A percentile compares a stretch with the other conserved stretches of the same genome.
These are phyloP conservation scores for Pelmatolapia mariae DNA, from an alignment of 2,113 vertebrate species.

Conservation along the genomic window DNA sequence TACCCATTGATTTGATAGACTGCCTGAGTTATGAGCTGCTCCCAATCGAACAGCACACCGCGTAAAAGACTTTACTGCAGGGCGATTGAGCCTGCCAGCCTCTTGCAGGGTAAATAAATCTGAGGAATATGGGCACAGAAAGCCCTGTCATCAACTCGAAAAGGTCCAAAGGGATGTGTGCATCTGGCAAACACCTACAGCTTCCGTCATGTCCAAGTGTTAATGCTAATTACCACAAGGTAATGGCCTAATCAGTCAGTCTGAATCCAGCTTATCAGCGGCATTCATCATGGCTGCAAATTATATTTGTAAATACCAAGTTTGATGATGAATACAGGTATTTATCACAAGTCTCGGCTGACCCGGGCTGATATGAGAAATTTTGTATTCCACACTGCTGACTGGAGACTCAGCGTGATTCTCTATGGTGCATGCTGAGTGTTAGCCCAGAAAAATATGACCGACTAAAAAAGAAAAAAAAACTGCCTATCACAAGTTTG, in stretches of 20 bases:
- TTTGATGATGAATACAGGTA: constrained; percentile 8
- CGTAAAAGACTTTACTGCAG: constrained; percentile 58
- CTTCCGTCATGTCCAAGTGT: background rate
- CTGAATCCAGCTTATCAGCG: background rate
- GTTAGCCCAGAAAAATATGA: background rate
- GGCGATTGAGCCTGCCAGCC: constrained; percentile 47
- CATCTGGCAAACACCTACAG: constrained; percentile 19
- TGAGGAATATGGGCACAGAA: constrained; percentile 28
- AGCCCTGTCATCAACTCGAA: constrained; percentile 6
- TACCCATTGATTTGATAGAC: constrained; percentile 66
- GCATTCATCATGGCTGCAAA: constrained; percentile 7
- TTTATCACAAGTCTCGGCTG: background rate
- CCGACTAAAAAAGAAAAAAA: background rate
- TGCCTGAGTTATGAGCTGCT: constrained; percentile 57
- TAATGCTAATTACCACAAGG: constrained; percentile 23
- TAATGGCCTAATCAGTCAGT: constrained; percentile 49
- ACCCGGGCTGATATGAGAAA: background rate
- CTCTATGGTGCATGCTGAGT: background rate
- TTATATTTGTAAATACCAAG: constrained; percentile 48
- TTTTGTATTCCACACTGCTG: background rate
- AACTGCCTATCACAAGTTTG: background rate
- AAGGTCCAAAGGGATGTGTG: background rate
- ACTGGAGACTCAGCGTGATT: background rate
- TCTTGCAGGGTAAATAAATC: constrained; percentile 64
- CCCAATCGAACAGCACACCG: constrained; percentile 33